Evolutionary conservation across 2,113 vertebrate genomes (phyloP).

Genomic region (Elephas maximus): DNA sequence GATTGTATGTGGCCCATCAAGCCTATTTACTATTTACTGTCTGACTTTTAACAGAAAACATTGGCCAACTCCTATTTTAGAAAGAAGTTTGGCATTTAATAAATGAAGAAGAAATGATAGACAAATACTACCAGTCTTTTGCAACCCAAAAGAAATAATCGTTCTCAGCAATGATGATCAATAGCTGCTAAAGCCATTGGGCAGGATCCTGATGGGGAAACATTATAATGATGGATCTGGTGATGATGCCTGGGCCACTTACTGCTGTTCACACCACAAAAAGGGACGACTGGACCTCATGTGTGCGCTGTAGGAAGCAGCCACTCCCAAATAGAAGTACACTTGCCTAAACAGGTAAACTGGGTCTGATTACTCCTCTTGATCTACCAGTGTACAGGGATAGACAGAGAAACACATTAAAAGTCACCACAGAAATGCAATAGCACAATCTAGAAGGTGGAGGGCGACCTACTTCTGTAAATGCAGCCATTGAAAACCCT

Average conservation of each 20-base stretch:
- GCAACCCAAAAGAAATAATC: no score
- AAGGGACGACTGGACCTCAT: not conserved
- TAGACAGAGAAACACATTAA: no score
- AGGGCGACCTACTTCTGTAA: no score
- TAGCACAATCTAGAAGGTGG: no score
- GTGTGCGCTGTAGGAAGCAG: not conserved
- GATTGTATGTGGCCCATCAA: not conserved
- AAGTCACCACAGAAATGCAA: no score
- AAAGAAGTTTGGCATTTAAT: not conserved
- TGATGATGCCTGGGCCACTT: no score
- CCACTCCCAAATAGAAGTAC: not conserved
- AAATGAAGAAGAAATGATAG: not conserved
- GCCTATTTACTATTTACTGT: not conserved
- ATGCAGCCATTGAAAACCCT: no score
- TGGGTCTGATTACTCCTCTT: no score
- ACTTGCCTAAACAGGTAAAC: no score
- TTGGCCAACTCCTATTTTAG: not conserved
- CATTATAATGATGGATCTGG: no score
- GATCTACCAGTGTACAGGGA: no score
- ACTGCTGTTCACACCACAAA: not conserved
- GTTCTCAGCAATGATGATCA: not conserved
- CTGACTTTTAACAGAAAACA: not conserved
- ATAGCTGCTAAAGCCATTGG: not conserved
- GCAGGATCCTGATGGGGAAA: not conserved
- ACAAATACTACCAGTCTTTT: no score